Conservation (phyloP, 2,113 vertebrate species). For the Mus spicilegus region DNA sequence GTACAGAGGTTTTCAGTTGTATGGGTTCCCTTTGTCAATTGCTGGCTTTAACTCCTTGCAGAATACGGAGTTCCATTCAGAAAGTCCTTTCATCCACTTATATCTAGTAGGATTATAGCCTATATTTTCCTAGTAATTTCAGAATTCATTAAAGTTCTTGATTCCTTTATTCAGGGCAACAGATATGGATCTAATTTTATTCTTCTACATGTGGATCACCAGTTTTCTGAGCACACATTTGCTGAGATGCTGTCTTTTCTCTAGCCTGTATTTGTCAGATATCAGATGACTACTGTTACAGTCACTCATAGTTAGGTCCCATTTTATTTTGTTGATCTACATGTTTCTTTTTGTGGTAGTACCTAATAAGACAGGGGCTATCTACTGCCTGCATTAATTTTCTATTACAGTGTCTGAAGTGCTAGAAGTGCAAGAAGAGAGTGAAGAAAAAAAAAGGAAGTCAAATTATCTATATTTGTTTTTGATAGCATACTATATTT, state of each 20-base stretch:
- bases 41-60: neutral
- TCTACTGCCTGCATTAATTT: too few species aligned
- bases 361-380: neutral
- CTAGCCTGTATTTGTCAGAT: neutral
- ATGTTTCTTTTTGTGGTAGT: neutral
- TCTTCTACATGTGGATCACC: neutral
- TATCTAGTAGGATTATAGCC: neutral
- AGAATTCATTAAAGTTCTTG: neutral
- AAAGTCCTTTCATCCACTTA: neutral
- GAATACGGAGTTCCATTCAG: neutral
- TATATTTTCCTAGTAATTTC: neutral
- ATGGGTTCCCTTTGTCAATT: neutral
- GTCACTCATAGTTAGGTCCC: neutral
- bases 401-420: too few species aligned
- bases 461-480: too few species aligned
- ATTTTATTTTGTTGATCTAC: too few species aligned
- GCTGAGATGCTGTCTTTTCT: neutral
- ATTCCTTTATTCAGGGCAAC: neutral
- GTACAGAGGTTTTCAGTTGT: neutral
- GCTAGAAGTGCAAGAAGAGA: too few species aligned
- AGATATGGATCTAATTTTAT: neutral
- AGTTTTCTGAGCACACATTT: neutral
- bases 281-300: neutral
- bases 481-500: too few species aligned
- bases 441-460: too few species aligned